These are phyloP conservation scores for Alligator mississippiensis DNA, from an alignment of 2,113 vertebrate genomes.

Conservation along the genomic window DNA sequence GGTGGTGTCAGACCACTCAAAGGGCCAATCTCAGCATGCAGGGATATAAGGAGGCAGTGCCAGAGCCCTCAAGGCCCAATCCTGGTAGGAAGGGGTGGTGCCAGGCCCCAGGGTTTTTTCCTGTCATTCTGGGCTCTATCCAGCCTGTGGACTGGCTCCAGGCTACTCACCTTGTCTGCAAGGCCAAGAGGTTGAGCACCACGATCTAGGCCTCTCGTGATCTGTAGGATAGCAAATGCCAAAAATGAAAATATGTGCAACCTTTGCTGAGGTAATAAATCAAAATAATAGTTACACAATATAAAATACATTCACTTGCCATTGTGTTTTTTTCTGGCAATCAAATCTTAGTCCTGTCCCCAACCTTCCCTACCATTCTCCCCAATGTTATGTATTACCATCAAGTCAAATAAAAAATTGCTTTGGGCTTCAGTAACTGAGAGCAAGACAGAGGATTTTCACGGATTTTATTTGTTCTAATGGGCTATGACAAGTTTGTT, in stretches of 20 bases:
- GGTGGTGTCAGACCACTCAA: too few relatives aligned
- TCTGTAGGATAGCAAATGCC: not conserved
- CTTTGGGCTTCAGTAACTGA: not conserved
- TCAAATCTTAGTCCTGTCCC: not conserved
- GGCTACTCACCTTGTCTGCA: too few relatives aligned
- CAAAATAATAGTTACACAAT: slow-evolving; percentile 12
- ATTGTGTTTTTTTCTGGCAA: not conserved
- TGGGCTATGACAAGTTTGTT: not conserved
- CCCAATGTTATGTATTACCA: not conserved
- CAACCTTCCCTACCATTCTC: not conserved
- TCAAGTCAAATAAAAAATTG: not conserved
- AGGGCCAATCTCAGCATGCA: too few relatives aligned
- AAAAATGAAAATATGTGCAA: not conserved
- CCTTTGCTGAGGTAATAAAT: not conserved
- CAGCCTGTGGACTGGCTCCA: too few relatives aligned
- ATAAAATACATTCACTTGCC: not conserved
- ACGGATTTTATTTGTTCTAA: not conserved
- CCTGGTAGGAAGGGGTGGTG: too few relatives aligned
- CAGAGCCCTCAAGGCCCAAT: too few relatives aligned
- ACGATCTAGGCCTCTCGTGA: not conserved
- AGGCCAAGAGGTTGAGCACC: too few relatives aligned
- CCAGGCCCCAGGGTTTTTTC: too few relatives aligned
- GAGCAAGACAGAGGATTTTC: not conserved
- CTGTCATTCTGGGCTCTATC: too few relatives aligned
- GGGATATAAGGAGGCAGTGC: too few relatives aligned